Conservation (phyloP, 2,888 invertebrate species). For the Drosophila kanekoi region DNA sequence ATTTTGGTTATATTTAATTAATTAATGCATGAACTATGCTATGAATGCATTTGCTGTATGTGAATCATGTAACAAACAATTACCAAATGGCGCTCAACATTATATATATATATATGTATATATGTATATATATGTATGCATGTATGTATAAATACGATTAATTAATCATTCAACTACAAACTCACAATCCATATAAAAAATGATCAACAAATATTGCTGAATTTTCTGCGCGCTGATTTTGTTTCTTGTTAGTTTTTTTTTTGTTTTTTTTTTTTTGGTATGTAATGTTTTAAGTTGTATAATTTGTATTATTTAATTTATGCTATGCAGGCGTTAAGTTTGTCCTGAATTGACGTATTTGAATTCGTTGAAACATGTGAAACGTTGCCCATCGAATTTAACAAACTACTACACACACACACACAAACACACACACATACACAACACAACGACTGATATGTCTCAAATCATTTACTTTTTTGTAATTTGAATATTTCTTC, state of each 20-base stretch:
- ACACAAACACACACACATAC: neutral
- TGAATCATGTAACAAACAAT: constrained; percentile 47
- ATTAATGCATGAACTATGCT: constrained; percentile 16
- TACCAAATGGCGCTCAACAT: constrained; percentile 53
- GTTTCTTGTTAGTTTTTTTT: neutral
- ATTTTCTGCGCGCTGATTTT: neutral
- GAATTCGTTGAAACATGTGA: constrained; percentile 59
- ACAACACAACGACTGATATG: constrained; percentile 44
- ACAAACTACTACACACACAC: constrained; percentile 13
- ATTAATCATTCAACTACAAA: constrained; percentile 1
- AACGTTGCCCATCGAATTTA: constrained; percentile 19
- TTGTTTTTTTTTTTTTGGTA: constrained; percentile 9
- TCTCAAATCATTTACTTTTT: constrained; percentile 23
- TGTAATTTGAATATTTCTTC: neutral
- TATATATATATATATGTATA: constrained; percentile 9
- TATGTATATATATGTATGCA: neutral
- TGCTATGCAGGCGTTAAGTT: constrained; percentile 51
- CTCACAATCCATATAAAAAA: constrained; percentile 4
- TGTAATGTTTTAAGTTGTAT: constrained; percentile 36
- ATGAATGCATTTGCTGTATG: constrained; percentile 9
- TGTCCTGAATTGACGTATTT: constrained; percentile 61
- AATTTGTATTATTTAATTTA: constrained; percentile 59
- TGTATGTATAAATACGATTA: constrained; percentile 18
- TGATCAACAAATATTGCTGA: constrained; percentile 9
- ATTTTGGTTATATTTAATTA: constrained; percentile 17